A percentile compares a stretch with the other conserved stretches of the same genome.
These are phyloP conservation scores for Isoperla grammatica DNA, from an alignment of 2,888 invertebrate genomes.

Conservation along the genomic window DNA sequence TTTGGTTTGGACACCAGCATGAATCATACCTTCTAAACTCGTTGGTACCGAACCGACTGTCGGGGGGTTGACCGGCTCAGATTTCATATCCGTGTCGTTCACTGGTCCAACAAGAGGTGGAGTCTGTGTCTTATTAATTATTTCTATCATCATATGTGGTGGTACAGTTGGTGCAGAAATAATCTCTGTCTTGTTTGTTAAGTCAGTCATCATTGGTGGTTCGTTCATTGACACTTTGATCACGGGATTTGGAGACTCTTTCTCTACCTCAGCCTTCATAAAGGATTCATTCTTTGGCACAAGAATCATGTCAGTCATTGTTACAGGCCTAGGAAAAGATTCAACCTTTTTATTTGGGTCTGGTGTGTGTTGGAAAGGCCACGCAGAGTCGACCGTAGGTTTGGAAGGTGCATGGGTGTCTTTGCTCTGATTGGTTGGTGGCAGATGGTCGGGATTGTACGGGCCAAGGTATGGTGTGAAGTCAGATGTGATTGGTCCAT, in stretches of 20 bases:
- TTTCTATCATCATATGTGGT: background rate
- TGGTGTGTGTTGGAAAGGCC: slow-evolving; percentile 2
- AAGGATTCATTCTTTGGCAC: background rate
- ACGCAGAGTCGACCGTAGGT: too few species aligned
- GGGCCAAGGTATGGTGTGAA: slow-evolving; percentile 24
- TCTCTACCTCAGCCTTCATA: slow-evolving; percentile 6
- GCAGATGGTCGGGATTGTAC: slow-evolving; percentile 23
- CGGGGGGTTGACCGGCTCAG: too few species aligned
- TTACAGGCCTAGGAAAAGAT: background rate
- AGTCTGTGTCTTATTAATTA: background rate
- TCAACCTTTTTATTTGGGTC: background rate
- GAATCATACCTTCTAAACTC: too few species aligned
- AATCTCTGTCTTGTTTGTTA: background rate
- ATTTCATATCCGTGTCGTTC: background rate
- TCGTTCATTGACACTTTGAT: too few species aligned
- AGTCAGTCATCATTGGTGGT: slow-evolving; percentile 16
- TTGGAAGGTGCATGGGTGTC: too few species aligned
- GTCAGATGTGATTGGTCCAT: slow-evolving; percentile 16
- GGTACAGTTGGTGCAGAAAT: background rate
- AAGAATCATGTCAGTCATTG: background rate
- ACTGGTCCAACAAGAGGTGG: background rate
- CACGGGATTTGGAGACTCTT: slow-evolving; percentile 8
- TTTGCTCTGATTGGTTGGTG: background rate
- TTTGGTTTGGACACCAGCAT: background rate
- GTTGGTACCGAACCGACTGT: too few species aligned